Conservation (phyloP, 2,113 vertebrate genomes). For the Danionella cerebrum region DNA sequence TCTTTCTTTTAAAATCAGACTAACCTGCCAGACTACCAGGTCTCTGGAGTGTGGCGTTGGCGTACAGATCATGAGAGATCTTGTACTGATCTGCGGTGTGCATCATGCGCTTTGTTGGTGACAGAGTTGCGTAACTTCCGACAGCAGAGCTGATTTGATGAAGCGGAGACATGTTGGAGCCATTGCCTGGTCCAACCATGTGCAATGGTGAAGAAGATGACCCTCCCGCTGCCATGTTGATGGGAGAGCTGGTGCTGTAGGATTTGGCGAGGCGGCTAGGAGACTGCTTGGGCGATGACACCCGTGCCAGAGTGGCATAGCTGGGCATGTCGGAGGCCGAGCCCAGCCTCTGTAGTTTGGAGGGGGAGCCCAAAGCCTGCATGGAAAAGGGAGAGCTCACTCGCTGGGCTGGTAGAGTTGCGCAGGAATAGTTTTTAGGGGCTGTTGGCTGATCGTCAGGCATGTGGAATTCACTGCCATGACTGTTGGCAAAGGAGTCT, state of each 20-base stretch:
- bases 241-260: slow-evolving; percentile 96
- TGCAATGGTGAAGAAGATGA: slow-evolving; percentile 74
- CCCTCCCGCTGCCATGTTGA: slow-evolving; percentile 83
- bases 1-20: slow-evolving; percentile 8
- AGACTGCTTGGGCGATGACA: slow-evolving; percentile 88
- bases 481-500: slow-evolving; percentile 83
- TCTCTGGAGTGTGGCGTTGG: slow-evolving; percentile 90
- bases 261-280: slow-evolving; percentile 93
- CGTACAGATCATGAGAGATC: slow-evolving; percentile 91
- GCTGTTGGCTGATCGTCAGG: slow-evolving; percentile 72
- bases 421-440: slow-evolving; percentile 85
- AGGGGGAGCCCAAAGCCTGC: slow-evolving; percentile 80
- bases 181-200: slow-evolving; percentile 63
- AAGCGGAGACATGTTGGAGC: slow-evolving; percentile 77
- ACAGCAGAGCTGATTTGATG: slow-evolving; percentile 89
- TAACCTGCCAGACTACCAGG: slow-evolving; percentile 96
- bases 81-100: slow-evolving; percentile 87
- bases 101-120: slow-evolving; percentile 90
- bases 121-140: slow-evolving; percentile 92
- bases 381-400: slow-evolving; percentile 83
- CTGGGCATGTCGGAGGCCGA: slow-evolving; percentile 83
- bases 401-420: slow-evolving; percentile 88
- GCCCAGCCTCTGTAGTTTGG: slow-evolving; percentile 86
- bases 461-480: slow-evolving; percentile 87
- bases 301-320: slow-evolving; percentile 81